Conservation (phyloP, 2,888 invertebrate genomes). For the Phytoseiulus persimilis region DNA sequence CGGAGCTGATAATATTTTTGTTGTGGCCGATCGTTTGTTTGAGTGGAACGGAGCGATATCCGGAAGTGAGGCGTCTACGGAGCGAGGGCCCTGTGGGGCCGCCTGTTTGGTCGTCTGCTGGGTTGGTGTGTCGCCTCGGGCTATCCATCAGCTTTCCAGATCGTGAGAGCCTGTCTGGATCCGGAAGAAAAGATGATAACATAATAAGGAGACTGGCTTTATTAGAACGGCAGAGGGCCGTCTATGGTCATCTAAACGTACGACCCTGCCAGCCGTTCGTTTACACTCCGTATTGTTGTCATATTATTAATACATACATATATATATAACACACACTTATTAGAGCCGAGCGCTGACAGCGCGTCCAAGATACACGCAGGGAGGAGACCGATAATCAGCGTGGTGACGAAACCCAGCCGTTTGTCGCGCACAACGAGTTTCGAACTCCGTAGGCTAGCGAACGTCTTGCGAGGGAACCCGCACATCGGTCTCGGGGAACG, state of each 20-base stretch:
- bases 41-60: too few relatives aligned
- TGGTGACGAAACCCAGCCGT: background rate
- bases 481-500: too few relatives aligned
- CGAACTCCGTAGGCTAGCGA: too few relatives aligned
- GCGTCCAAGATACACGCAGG: background rate
- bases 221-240: background rate
- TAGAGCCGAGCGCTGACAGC: background rate
- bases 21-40: too few relatives aligned
- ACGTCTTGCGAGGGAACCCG: too few relatives aligned
- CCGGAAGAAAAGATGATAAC: background rate
- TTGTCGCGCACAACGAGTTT: background rate
- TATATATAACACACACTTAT: background rate
- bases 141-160: background rate
- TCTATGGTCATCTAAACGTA: background rate
- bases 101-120: background rate
- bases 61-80: too few relatives aligned
- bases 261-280: background rate
- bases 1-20: too few relatives aligned
- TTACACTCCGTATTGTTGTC: background rate
- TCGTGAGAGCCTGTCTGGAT: background rate
- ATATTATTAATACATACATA: background rate
- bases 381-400: background rate
- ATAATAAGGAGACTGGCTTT: background rate
- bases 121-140: background rate
- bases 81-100: too few relatives aligned